These are phyloP conservation scores for Ephialtes manifestator DNA, from an alignment of 2,888 invertebrate species.

Conservation along the genomic window DNA sequence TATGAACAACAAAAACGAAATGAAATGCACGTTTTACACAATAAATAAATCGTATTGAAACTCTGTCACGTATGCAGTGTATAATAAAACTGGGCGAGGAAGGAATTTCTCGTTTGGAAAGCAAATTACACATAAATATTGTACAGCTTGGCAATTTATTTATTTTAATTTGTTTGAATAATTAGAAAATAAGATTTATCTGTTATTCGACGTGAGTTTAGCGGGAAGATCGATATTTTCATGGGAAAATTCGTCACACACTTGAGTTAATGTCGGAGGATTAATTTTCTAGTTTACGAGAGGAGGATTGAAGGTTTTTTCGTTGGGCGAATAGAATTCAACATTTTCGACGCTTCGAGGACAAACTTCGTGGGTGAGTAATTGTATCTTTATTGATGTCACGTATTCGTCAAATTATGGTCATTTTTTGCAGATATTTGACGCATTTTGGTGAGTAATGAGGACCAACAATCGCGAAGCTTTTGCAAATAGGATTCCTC, in stretches of 20 bases:
- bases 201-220: background rate
- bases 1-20: constrained; percentile 40
- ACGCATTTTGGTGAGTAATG: constrained; percentile 70
- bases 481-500: constrained; percentile 77
- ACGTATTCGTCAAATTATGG: constrained; percentile 67
- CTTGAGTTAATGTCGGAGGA: background rate
- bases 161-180: background rate
- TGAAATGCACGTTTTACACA: constrained; percentile 72
- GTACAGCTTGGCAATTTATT: constrained; percentile 1
- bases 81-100: constrained; percentile 40
- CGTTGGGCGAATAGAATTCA: background rate
- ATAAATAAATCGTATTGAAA: constrained; percentile 64
- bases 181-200: background rate
- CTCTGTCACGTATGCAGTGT: constrained; percentile 62
- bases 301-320: background rate
- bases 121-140: background rate
- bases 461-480: constrained; percentile 71
- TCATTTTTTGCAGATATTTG: constrained; percentile 61
- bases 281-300: background rate
- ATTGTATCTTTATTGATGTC: constrained; percentile 69
- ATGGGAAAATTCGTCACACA: constrained; percentile 5
- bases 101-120: background rate
- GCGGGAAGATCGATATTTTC: constrained; percentile 5
- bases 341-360: constrained; percentile 15
- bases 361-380: constrained; percentile 59